Base-by-base conservation (phyloP, 2,888 invertebrate genomes). In the Drosophila quasianomalipes region DNA sequence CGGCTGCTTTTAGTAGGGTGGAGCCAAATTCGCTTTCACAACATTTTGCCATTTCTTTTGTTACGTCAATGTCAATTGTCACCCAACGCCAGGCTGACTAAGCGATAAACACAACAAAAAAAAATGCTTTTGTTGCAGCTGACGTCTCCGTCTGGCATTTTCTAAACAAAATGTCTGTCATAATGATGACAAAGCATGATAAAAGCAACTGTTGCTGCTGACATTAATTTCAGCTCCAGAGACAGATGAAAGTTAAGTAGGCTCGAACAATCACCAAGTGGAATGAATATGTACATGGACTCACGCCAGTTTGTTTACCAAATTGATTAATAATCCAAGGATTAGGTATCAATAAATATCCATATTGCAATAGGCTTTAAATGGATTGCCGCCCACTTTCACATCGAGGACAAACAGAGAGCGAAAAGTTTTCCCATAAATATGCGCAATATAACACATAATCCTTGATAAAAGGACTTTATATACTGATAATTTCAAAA, bases 401-500 rank as follows among this genome's bases (percentile, higher is more conserved):
- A 31, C 47, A 49, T 12, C 14, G 31, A 19, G 10, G 35, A 30
- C 74, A 69, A 60, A 60, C 63, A 41, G 49, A 30, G 54, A 22
- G 54, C 31, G 35, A 61, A 79, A 79, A 79, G 54, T 79, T 80
- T 79, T 35, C 52, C 62, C 72, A 79, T 80, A 76, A 79, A 70
- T 70, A 71, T 70, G 52, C 35, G 72, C 73, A 44, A 53, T 73
- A 67, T 35, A 22, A n/a, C n/a, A 35, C 59, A 26, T 70, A 69
- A 81, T 81, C 65, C 65, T 39, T 58, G 51, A 59, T 70, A 57
- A 59, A 59, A 35, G 19, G 39, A 79, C 84, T 76, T 60, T 70
- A 74, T 74, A 82, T 76, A 76, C 89, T 86, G 82, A 86, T 84
- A 89, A 84, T 78, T 73, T 68, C 65, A 76, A 74, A 84, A 82